phyloP scores from a whole-genome alignment of 2,888 invertebrate species.

The Subacronicta megacephala region DNA sequence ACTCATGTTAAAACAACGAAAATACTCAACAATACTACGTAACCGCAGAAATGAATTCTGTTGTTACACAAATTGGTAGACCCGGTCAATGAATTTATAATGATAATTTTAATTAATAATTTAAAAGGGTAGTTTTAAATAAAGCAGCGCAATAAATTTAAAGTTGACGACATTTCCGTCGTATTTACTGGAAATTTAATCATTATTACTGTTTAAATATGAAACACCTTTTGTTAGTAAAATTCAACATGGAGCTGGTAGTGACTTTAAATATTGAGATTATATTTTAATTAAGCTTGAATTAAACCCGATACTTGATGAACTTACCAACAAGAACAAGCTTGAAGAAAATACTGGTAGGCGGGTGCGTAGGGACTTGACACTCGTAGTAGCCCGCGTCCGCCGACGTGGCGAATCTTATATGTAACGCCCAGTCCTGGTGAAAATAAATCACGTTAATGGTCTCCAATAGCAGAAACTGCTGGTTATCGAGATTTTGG shows the following conservation, averaged over 20 bases:
- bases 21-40: neutral
- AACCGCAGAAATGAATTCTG: constrained; percentile 25
- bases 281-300: constrained; percentile 6
- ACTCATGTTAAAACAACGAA: no score
- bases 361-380: constrained; percentile 91
- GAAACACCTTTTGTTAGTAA: constrained; percentile 5
- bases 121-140: constrained; percentile 26
- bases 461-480: constrained; percentile 32
- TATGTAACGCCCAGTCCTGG: constrained; percentile 92
- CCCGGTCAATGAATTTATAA: constrained; percentile 46
- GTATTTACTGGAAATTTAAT: constrained; percentile 30
- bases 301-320: constrained; percentile 20
- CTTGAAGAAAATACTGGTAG: constrained; percentile 91
- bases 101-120: constrained; percentile 44
- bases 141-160: constrained; percentile 27
- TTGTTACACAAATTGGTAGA: constrained; percentile 25
- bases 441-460: constrained; percentile 57
- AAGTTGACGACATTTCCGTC: constrained; percentile 36
- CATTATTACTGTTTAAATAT: constrained; percentile 30
- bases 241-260: constrained; percentile 5
- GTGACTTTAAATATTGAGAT: constrained; percentile 6
- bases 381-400: constrained; percentile 92
- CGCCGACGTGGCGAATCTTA: constrained; percentile 90
- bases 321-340: constrained; percentile 91
- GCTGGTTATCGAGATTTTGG: constrained; percentile 44